A percentile compares a stretch with the other conserved stretches of the same genome.
Conservation (phyloP, 2,113 vertebrate genomes). For the Hyperopisus bebe region DNA sequence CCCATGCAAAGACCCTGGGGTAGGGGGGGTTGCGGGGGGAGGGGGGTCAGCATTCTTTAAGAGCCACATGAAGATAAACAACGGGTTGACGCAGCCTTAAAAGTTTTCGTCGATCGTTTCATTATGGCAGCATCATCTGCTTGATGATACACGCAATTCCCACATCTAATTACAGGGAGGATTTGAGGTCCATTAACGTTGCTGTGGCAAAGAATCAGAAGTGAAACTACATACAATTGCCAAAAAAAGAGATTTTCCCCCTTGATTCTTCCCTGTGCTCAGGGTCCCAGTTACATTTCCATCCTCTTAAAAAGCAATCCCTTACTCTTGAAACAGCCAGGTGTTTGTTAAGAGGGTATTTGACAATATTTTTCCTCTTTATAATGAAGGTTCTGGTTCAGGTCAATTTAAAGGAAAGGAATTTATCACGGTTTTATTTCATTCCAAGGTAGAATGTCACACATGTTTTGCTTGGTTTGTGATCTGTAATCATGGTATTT, state of each 20-base stretch:
- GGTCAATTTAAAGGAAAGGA: constrained; percentile 62
- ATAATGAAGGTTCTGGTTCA: constrained; percentile 68
- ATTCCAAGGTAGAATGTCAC: constrained; percentile 58
- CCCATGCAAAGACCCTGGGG: constrained; percentile 57
- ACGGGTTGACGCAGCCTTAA: constrained; percentile 75
- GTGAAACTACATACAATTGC: constrained; percentile 83
- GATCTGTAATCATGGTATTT: constrained; percentile 73
- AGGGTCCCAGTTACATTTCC: constrained; percentile 62
- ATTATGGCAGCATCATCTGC: constrained; percentile 98
- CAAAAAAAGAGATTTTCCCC: constrained; percentile 62
- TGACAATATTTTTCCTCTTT: constrained; percentile 70
- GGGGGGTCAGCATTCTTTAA: constrained; percentile 62
- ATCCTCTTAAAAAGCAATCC: constrained; percentile 64
- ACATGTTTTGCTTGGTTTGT: constrained; percentile 70
- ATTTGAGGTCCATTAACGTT: constrained; percentile 99
- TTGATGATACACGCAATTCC: constrained; percentile 99
- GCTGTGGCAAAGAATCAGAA: constrained; percentile 85
- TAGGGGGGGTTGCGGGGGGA: constrained; percentile 38
- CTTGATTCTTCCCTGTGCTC: constrained; percentile 48
- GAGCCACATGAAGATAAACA: constrained; percentile 63
- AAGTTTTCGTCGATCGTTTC: constrained; percentile 83
- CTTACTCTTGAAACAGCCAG: constrained; percentile 62
- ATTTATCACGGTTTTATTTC: constrained; percentile 64
- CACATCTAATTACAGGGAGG: constrained; percentile 99
- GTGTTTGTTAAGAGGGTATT: constrained; percentile 77